Conservation (phyloP, 2,888 invertebrate species). For the Orchesella flavescens region DNA sequence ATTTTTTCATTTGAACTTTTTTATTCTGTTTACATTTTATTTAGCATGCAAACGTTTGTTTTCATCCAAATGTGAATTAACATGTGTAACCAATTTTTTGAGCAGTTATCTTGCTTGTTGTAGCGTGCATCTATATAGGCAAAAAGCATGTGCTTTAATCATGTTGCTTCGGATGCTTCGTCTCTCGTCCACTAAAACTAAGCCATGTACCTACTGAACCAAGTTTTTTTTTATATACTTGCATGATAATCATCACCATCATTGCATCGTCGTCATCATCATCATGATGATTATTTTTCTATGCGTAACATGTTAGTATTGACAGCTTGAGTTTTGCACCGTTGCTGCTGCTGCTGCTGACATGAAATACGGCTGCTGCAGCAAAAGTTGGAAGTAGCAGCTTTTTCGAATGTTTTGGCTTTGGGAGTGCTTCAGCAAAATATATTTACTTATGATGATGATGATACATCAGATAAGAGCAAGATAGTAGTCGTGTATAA, state of each 20-base stretch:
- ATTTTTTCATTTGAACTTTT: background rate
- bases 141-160: conserved; percentile 6
- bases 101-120: conserved; percentile 15
- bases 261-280: too few species aligned
- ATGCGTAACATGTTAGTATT: too few species aligned
- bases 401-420: background rate
- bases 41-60: conserved; percentile 25
- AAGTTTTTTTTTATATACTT: conserved; percentile 1
- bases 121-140: background rate
- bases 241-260: too few species aligned
- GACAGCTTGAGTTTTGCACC: too few species aligned
- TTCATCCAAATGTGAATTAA: conserved; percentile 32
- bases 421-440: too few species aligned
- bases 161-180: background rate
- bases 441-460: too few species aligned
- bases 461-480: background rate
- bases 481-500: conserved; percentile 9
- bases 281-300: background rate
- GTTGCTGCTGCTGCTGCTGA: too few species aligned
- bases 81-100: conserved; percentile 46
- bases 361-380: background rate
- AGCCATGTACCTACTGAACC: background rate
- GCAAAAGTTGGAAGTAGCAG: background rate
- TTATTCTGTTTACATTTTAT: conserved; percentile 18
- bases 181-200: background rate